Evolutionary conservation across 2,888 invertebrate genomes (phyloP).

Genomic region (Lutraria lutraria): DNA sequence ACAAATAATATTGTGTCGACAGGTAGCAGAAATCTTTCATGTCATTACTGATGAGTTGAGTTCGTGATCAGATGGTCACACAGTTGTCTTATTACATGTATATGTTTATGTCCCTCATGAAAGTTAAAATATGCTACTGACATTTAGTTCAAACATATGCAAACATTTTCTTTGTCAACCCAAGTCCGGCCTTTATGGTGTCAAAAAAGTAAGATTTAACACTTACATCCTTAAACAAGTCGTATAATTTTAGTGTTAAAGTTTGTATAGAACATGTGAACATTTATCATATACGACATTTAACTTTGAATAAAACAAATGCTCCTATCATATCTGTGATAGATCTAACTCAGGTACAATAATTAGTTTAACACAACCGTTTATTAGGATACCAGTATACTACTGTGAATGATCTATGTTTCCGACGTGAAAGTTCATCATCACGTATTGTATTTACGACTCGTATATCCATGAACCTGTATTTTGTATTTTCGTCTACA

Average conservation of each 20-base stretch:
- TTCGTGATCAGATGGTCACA: too few species aligned
- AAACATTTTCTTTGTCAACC: not conserved
- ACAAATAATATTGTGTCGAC: too few species aligned
- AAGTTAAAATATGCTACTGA: not conserved
- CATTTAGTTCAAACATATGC: not conserved
- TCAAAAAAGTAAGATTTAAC: not conserved
- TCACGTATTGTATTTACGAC: not conserved
- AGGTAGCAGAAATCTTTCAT: too few species aligned
- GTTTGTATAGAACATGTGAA: not conserved
- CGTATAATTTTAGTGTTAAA: not conserved
- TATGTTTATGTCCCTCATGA: not conserved
- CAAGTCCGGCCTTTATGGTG: not conserved
- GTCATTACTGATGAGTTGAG: too few species aligned
- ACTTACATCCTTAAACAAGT: not conserved
- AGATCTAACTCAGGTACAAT: not conserved
- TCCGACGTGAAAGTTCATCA: not conserved
- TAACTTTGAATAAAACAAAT: slow-evolving; percentile 7
- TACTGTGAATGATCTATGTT: not conserved
- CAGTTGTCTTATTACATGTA: too few species aligned
- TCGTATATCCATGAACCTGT: too few species aligned
- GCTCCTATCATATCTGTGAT: not conserved
- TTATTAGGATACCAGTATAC: not conserved
- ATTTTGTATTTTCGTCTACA: not conserved
- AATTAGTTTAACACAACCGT: slow-evolving; percentile 8
- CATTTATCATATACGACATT: slow-evolving; percentile 7